Evolutionary conservation across 2,113 vertebrate species (phyloP).

Genomic region (Bucco capensis): DNA sequence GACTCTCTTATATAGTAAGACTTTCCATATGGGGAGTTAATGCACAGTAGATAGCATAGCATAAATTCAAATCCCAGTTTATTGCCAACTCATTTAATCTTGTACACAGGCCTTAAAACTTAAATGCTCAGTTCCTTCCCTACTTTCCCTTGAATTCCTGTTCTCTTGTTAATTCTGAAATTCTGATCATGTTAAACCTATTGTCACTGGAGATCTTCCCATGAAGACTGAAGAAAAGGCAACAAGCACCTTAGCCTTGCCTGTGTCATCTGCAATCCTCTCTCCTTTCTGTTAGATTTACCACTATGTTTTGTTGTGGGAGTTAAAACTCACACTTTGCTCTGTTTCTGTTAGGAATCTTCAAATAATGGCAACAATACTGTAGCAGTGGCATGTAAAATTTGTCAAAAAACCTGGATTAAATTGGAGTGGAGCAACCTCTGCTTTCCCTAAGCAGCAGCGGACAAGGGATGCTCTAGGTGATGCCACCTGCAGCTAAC

Average conservation of each 20-base stretch:
- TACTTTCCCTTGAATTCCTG: background rate
- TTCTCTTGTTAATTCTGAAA: background rate
- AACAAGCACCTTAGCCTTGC: background rate
- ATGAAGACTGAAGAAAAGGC: background rate
- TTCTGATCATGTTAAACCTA: background rate
- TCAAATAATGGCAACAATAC: background rate
- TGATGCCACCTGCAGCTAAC: background rate
- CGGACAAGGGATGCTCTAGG: background rate
- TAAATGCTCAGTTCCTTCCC: background rate
- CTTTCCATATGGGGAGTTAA: background rate
- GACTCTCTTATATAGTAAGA: background rate
- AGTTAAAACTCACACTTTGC: background rate
- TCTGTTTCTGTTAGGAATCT: background rate
- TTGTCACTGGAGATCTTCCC: background rate
- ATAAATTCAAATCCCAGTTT: background rate
- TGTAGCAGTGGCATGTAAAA: background rate
- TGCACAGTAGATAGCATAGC: background rate
- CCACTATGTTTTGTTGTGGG: background rate
- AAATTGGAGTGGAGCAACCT: background rate
- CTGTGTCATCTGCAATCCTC: background rate
- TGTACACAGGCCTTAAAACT: background rate
- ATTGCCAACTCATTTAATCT: conserved; percentile 7
- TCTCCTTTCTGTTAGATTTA: background rate
- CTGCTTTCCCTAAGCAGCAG: background rate
- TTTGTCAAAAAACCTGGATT: background rate